Evolutionary conservation across 2,797 vertebrate genomes (phyloP).

Genomic region (Trematocara caparti): DNA sequence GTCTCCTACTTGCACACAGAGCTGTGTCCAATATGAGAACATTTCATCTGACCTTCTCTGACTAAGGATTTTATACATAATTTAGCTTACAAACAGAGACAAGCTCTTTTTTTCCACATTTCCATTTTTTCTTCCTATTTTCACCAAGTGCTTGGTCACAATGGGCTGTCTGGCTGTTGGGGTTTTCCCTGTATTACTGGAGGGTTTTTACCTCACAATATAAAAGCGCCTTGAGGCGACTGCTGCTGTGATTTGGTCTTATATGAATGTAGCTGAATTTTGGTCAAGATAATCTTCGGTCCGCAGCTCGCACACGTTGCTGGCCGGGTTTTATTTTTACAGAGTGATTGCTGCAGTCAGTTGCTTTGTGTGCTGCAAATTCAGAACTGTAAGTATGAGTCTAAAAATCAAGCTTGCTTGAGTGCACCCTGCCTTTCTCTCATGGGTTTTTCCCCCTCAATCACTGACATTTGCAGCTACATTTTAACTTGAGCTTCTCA

Average conservation of each 20-base stretch:
- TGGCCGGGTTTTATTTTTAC: not conserved
- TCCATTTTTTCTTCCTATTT: not conserved
- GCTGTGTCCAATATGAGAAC: not conserved
- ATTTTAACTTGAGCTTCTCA: not conserved
- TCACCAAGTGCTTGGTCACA: not conserved
- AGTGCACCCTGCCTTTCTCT: not conserved
- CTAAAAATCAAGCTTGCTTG: not conserved
- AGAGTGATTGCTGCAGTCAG: not conserved
- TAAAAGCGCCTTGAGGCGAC: not conserved
- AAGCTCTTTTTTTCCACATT: not conserved
- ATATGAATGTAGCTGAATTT: not conserved
- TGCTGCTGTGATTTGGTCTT: not conserved
- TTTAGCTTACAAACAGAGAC: not conserved
- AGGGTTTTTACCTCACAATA: not conserved
- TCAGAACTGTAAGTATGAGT: not conserved
- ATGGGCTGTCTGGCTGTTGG: not conserved
- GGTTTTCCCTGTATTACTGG: not conserved
- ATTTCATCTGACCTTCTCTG: not conserved
- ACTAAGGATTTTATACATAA: not conserved
- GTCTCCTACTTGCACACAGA: not conserved
- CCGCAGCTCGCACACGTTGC: not conserved
- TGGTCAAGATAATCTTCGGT: not conserved
- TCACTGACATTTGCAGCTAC: not conserved
- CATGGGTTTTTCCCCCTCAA: rapidly evolving
- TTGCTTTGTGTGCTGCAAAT: not conserved